These are phyloP conservation scores for Melipona beecheii DNA, from an alignment of 2,888 invertebrate species.

Conservation along the genomic window DNA sequence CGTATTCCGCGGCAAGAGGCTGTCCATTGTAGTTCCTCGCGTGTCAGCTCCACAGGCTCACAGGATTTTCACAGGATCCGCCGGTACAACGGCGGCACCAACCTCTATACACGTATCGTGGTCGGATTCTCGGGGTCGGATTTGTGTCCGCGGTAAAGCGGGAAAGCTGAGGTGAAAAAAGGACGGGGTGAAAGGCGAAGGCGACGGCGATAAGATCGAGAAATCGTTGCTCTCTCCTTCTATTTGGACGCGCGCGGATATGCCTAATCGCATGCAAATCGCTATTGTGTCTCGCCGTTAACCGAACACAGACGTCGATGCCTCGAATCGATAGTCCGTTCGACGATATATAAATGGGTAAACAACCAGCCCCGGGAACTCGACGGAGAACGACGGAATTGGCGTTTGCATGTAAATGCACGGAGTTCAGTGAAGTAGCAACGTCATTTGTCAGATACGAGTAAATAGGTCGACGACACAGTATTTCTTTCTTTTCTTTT, in stretches of 20 bases:
- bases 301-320: constrained; percentile 37
- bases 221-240: constrained; percentile 2
- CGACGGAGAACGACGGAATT: neutral
- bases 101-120: constrained; percentile 26
- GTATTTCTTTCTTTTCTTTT: too few relatives aligned
- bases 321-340: constrained; percentile 41
- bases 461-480: too few relatives aligned
- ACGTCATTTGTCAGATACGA: neutral
- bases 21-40: constrained; percentile 49
- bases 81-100: constrained; percentile 29
- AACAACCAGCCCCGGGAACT: constrained; percentile 27
- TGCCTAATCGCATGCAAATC: constrained; percentile 55
- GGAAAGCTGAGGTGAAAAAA: constrained; percentile 1
- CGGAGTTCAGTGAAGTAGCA: neutral
- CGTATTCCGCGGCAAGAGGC: constrained; percentile 30
- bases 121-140: constrained; percentile 47
- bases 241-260: constrained; percentile 29
- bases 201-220: constrained; percentile 36
- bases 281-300: constrained; percentile 18
- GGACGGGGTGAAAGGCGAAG: constrained; percentile 13
- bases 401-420: constrained; percentile 45
- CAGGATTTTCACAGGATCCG: constrained; percentile 58
- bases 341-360: constrained; percentile 51
- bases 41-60: constrained; percentile 29
- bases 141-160: constrained; percentile 15